Evolutionary conservation across 2,113 vertebrate species (phyloP), one percentile per base, ranked within the genome.

Genomic region (Ia io): DNA sequence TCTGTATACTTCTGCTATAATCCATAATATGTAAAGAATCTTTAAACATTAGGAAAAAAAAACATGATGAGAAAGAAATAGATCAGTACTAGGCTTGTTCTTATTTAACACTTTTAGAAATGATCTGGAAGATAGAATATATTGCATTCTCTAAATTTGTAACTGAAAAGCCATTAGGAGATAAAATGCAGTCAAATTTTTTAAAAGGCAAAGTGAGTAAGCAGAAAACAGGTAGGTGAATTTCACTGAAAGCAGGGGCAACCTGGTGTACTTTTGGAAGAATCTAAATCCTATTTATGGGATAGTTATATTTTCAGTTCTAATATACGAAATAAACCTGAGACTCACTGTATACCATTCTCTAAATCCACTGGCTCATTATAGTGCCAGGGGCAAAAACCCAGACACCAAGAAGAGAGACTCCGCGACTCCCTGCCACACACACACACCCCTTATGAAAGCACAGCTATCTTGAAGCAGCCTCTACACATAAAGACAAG

Each of bases 31-130:
- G 14, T 65, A 78, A 90, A 78, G 56, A 18, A 61, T 76, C 70
- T 96, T 79, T 25, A 44, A 80, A 49, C 47, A 79, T 53, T 35
- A 91, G 61, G 35, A 49, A 67, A 84, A 67, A 84, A 84, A 78
- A 63, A 40, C 5, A 77, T 8, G 17, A 40, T 13, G 13, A 91
- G 47, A 92, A 92, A 91, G 51, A 1, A 88, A 82, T 17, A 88
- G 17, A 79, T 30, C 25, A 37, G 74, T 65, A 53, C 56, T 61
- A 88, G 56, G 51, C 18, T 42, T 85, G 42, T 74, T 84, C 37
- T 91, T 85, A 82, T 49, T 93, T 51, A 94, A 88, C 37, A 79
- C 23, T 69, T 94, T 92, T 78, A 84, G 13, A 91, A 96, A 83
- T 84, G 49, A 59, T 82, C 18, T 82, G 25, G 80, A 80, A 87